These are phyloP conservation scores for Limenitis camilla DNA, from an alignment of 2,888 invertebrate species.

Conservation along the genomic window DNA sequence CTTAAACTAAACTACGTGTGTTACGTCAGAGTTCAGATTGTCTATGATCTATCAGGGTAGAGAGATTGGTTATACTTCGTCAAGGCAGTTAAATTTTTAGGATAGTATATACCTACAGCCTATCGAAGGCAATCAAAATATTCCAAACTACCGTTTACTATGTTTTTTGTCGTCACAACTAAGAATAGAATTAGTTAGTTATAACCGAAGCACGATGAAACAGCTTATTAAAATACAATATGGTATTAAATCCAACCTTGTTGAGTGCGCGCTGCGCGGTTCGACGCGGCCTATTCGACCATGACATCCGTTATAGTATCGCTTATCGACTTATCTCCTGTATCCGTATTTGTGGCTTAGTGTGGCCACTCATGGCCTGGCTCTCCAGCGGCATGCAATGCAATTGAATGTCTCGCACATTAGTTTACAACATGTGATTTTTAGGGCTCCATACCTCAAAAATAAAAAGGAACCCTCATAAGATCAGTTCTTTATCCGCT, in stretches of 20 bases:
- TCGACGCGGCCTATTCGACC: constrained; percentile 27
- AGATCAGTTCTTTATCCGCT: no score
- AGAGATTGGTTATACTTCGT: no score
- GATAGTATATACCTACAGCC: no score
- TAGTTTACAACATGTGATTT: constrained; percentile 1
- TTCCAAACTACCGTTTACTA: not conserved
- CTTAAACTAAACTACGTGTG: no score
- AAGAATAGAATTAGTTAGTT: constrained; percentile 1
- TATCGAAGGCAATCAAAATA: no score
- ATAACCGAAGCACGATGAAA: constrained; percentile 3
- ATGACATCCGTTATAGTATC: constrained; percentile 33
- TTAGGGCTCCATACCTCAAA: not conserved
- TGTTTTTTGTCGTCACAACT: not conserved
- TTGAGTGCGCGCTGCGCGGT: constrained; percentile 24
- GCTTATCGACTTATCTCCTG: constrained; percentile 29
- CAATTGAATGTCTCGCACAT: constrained; percentile 3
- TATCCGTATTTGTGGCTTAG: constrained; percentile 18
- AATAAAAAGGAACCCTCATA: no score
- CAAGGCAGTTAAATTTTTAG: no score
- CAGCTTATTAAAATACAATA: constrained; percentile 22
- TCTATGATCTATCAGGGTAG: no score
- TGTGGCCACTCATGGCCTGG: not conserved
- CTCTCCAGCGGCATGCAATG: not conserved
- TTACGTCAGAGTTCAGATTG: no score
- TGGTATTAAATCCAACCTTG: constrained; percentile 25